Base-by-base conservation (phyloP, 2,113 vertebrate species). In the Dipodomys merriami region DNA sequence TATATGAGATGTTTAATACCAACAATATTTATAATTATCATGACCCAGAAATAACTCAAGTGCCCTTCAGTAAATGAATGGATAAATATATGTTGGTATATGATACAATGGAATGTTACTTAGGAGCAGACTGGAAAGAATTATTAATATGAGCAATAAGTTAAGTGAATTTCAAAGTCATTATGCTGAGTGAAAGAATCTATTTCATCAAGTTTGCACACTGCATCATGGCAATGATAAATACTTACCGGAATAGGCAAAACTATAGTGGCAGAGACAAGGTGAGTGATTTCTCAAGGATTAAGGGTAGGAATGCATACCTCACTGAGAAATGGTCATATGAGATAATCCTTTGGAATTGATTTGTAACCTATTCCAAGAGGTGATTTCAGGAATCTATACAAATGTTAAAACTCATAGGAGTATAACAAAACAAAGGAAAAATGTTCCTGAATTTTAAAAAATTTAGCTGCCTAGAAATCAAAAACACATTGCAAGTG, bases 11-110 rank as follows among this genome's bases (percentile, higher is more conserved):
- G 93, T 7, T 83, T 86, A 72, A 62, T 27, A 96, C 6, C 4
- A 46, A 57, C 2, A 74, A 74, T 57, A 82, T 67, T 93, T 68
- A 95, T 68, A 94, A 90, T 64, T 35, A 83, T 5, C 39, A 33
- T 22, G 91, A 81, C 12, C 60, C 44, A 76, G 49, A 30, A 78
- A 67, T 16, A 72, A 76, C 5, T 7, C 33, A 86, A 86, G 67
- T 62, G 44, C 25, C 29, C 71, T 68, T 85, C 68, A 80, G 0
- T 8, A 19, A 30, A 1, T 62, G 53, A 89, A 62, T 27, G 30
- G 30, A 35, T 62, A 83, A 74, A 83, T 15, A 89, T 19, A 62
- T 62, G 57, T 23, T n/a, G 29, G 67, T 46, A 49, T 4, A 71
- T 20, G 20, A 53, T 25, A 5, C 68, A 72, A 72, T 33, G 16